These are phyloP conservation scores for Nomada fabriciana DNA, from an alignment of 2,888 invertebrate species.

Conservation along the genomic window DNA sequence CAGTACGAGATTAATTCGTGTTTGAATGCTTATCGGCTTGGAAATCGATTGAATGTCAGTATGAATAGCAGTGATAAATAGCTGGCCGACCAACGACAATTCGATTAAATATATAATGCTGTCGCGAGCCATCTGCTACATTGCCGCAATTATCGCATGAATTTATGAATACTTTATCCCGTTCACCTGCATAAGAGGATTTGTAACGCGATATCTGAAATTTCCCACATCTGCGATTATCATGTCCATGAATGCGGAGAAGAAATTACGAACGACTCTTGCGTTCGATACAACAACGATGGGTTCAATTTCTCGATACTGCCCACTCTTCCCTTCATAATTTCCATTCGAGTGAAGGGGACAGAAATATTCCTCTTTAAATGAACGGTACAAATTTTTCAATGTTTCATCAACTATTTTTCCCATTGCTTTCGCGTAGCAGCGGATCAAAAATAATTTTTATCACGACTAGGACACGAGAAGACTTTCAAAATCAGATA, in stretches of 20 bases:
- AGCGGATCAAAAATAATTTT: no score
- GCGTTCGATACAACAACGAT: not conserved
- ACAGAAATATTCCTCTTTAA: not conserved
- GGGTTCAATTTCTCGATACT: not conserved
- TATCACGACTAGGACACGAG: no score
- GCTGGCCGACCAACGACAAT: slow-evolving; percentile 51
- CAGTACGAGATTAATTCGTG: slow-evolving; percentile 47
- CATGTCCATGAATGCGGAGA: not conserved
- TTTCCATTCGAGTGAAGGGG: no score
- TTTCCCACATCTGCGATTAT: slow-evolving; percentile 3
- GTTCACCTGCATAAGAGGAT: slow-evolving; percentile 15
- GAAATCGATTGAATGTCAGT: slow-evolving; percentile 67
- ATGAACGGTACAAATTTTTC: no score
- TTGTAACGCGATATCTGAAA: slow-evolving; percentile 28
- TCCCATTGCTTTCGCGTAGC: no score
- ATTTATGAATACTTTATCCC: slow-evolving; percentile 37
- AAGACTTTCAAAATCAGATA: no score
- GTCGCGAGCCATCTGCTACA: slow-evolving; percentile 54
- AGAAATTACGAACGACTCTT: not conserved
- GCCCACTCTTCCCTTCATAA: no score
- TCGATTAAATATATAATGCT: slow-evolving; percentile 64
- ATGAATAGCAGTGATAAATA: slow-evolving; percentile 51
- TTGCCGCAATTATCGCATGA: slow-evolving; percentile 57
- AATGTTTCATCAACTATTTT: not conserved
- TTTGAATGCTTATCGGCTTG: slow-evolving; percentile 37